phyloP scores from a whole-genome alignment of 2,797 vertebrate species.

The Nyctibius grandis region DNA sequence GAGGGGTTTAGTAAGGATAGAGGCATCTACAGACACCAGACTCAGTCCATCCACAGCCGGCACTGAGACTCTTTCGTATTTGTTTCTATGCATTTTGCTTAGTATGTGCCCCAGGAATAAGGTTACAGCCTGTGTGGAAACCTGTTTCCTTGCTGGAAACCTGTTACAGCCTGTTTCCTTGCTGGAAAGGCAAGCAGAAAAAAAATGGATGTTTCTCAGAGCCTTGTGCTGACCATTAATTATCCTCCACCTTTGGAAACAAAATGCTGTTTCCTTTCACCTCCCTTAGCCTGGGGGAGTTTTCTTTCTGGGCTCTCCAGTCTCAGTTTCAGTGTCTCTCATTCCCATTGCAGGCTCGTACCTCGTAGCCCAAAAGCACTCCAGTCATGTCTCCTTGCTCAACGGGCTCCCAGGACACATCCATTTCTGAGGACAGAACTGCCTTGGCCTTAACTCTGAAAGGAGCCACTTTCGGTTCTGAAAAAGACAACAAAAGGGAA shows the following conservation, averaged over 20 bases:
- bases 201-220: no score
- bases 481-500: background rate
- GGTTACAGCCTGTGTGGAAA: background rate
- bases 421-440: slow-evolving; percentile 88
- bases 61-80: fast-evolving
- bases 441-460: slow-evolving; percentile 83
- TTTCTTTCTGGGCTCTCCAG: background rate
- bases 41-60: background rate
- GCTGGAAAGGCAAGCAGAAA: no score
- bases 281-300: background rate
- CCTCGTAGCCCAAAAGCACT: slow-evolving; percentile 92
- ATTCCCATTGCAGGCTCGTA: slow-evolving; percentile 27
- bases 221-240: background rate
- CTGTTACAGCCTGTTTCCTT: background rate
- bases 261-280: background rate
- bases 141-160: no score
- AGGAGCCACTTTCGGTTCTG: slow-evolving; percentile 88
- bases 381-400: slow-evolving; percentile 81
- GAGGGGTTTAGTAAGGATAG: background rate
- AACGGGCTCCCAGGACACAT: slow-evolving; percentile 89
- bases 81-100: background rate
- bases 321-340: background rate
- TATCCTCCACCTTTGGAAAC: background rate
- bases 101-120: background rate
- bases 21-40: background rate